phyloP scores from a whole-genome alignment of 2,888 invertebrate species.

The Luffia ferchaultella region DNA sequence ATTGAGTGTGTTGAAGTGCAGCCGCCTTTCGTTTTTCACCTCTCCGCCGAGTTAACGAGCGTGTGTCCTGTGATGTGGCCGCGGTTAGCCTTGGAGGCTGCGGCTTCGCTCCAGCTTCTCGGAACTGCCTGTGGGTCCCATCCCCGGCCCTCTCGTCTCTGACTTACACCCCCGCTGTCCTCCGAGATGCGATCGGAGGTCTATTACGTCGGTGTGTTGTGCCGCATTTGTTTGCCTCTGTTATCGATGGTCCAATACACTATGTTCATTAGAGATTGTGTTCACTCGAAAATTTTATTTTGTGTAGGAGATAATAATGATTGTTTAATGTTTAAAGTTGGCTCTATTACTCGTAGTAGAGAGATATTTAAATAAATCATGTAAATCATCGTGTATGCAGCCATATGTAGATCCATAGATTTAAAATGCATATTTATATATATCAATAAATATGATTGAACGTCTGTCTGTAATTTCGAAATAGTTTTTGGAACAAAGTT shows the following conservation, averaged over 20 bases:
- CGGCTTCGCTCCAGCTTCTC: conserved; percentile 39
- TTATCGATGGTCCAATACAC: not conserved
- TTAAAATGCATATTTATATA: too few species aligned
- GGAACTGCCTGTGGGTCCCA: conserved; percentile 32
- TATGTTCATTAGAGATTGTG: not conserved
- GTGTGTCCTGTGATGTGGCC: conserved; percentile 38
- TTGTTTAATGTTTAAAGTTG: too few species aligned
- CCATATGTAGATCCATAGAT: too few species aligned
- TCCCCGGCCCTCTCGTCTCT: conserved; percentile 7
- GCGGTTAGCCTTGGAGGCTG: conserved; percentile 46
- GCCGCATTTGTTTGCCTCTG: conserved; percentile 9
- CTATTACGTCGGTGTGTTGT: conserved; percentile 22
- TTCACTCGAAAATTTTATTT: conserved; percentile 1
- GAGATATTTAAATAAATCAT: too few species aligned
- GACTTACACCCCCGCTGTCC: conserved; percentile 22
- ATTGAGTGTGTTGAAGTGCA: conserved; percentile 34
- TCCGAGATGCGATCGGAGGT: conserved; percentile 34
- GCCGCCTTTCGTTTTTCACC: conserved; percentile 40
- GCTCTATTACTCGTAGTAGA: too few species aligned
- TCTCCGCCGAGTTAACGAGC: conserved; percentile 25
- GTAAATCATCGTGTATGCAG: too few species aligned
- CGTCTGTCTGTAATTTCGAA: too few species aligned
- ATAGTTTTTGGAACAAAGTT: too few species aligned
- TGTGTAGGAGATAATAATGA: conserved; percentile 6
- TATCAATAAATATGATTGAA: too few species aligned